Percentiles rank a stretch among this genome's conserved stretches.
These are phyloP conservation scores for Muschampia plurimacula DNA, from an alignment of 2,888 invertebrate species.

Conservation along the genomic window DNA sequence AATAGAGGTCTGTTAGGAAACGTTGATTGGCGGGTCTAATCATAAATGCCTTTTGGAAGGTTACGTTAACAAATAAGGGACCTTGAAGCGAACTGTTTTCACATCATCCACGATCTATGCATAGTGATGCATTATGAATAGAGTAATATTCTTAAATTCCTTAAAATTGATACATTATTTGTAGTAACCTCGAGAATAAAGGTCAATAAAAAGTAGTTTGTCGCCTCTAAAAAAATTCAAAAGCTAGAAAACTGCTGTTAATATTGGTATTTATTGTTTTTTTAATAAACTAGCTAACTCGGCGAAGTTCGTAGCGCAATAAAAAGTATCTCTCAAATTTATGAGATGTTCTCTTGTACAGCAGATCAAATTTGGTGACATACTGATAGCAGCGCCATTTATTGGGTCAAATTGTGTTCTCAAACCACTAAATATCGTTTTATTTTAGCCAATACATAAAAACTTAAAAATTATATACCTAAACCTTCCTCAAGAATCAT, in stretches of 20 bases:
- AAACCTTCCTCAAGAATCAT: no score
- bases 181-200: background rate
- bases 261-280: background rate
- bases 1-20: slow-evolving; percentile 47
- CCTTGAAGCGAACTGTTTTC: slow-evolving; percentile 62
- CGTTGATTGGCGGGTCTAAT: slow-evolving; percentile 63
- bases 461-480: no score
- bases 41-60: slow-evolving; percentile 64
- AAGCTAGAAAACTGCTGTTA: background rate
- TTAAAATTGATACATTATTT: background rate
- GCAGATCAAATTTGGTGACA: no score
- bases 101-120: slow-evolving; percentile 51
- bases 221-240: background rate
- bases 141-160: background rate
- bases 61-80: slow-evolving; percentile 52
- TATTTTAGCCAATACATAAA: no score
- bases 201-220: background rate
- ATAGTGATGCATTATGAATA: slow-evolving; percentile 16
- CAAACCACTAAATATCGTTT: no score
- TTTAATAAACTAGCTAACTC: no score
- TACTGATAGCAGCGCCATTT: no score
- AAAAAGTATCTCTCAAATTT: no score
- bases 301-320: no score
- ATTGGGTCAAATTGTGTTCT: no score
- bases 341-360: no score